Percentiles rank a stretch among this genome's conserved stretches.
phyloP scores from a whole-genome alignment of 2,888 invertebrate genomes.

The Plusia festucae region DNA sequence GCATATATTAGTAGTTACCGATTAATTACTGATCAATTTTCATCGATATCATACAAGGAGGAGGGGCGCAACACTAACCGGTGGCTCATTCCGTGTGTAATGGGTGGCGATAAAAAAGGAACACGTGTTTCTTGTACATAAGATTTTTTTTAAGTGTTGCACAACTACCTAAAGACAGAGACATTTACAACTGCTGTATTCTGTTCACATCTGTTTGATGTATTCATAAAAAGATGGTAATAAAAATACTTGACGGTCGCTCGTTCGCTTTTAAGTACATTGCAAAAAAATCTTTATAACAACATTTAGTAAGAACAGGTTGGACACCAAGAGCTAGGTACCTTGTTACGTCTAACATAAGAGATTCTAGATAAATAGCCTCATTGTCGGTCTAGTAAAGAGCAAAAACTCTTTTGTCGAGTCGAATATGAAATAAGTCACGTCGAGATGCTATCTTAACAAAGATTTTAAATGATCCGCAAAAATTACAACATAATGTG shows the following conservation, averaged over 20 bases:
- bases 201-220: conserved; percentile 36
- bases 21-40: conserved; percentile 54
- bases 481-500: neutral
- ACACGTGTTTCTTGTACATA: conserved; percentile 53
- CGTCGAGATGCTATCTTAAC: conserved; percentile 17
- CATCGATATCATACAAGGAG: conserved; percentile 43
- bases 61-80: conserved; percentile 45
- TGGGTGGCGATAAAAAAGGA: conserved; percentile 50
- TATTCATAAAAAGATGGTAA: conserved; percentile 19
- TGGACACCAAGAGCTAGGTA: conserved; percentile 18
- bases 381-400: conserved; percentile 25
- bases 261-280: conserved; percentile 31
- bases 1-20: conserved; percentile 42
- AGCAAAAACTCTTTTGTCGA: conserved; percentile 7
- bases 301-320: conserved; percentile 19
- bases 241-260: conserved; percentile 19
- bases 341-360: conserved; percentile 14
- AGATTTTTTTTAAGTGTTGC: conserved; percentile 46
- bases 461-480: no score
- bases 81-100: conserved; percentile 27
- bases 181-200: conserved; percentile 31
- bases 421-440: conserved; percentile 17
- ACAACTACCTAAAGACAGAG: conserved; percentile 11
- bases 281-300: conserved; percentile 32
- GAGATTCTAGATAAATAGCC: conserved; percentile 15